Base-by-base conservation (phyloP, 2,888 invertebrate genomes). In the Scrobipalpa costella region DNA sequence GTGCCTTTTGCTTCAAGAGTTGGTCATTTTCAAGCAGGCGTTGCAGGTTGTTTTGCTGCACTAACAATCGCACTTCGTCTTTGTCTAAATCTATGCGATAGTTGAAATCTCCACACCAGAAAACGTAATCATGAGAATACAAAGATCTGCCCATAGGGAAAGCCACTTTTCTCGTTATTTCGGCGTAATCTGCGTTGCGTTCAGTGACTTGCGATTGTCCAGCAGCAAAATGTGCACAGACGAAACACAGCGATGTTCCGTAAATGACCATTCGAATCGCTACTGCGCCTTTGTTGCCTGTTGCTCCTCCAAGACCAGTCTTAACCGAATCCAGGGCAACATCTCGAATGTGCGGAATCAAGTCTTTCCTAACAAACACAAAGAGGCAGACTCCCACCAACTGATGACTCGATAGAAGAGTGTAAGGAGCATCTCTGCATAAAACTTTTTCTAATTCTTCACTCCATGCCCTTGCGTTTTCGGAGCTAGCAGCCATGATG, bases 101-200 rank as follows among this genome's bases (percentile, higher is more conserved):
- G 85, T 99, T 99, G 84, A 99, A 99, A 90, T 99, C 99, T 0
- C 99, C 99, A 84, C 99, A 98, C 99, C 99, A 99, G 86, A 99
- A 99, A 0, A 99, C 95, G 83, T 98, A 99, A 88, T 99, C 99
- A 81, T 99, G 99, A 0, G 98, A 97, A 83, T 97, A 96, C 7
- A 99, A 89, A 0, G 96, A 96, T 66, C 98, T 93, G 9, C 98
- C 98, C 96, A 98, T 97, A 0, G 98, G 97, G 81, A 98, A 98
- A 8, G 95, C 94, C 64, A 97, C 93, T 92, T 98, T 98, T 73
- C 97, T 93, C 0, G 97, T 96, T 65, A 99, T 99, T 91, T 99
- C 99, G 27, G 96, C 95, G 83, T 97, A 99, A 88, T 99, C 99
- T 7, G 97, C 97, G 88, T 99, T 99, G 64, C 99, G 93, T 80